phyloP scores from a whole-genome alignment of 1,140 invertebrate genomes.

The Cydia fagiglandana region DNA sequence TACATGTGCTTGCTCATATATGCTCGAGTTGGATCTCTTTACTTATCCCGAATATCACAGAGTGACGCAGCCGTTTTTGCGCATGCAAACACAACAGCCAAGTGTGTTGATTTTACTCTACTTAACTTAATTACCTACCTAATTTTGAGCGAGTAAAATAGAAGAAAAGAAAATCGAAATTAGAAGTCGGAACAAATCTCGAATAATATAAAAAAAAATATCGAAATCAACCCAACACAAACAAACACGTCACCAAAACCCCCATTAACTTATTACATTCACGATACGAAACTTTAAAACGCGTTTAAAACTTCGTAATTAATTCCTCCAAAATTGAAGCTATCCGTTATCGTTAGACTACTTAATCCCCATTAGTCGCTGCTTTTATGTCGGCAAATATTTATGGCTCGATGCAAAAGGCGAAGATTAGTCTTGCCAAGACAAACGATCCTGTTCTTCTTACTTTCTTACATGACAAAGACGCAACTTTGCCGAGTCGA shows the following conservation, averaged over 20 bases:
- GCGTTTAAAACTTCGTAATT: constrained; percentile 24
- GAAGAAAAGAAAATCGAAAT: too few relatives aligned
- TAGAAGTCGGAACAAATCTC: too few relatives aligned
- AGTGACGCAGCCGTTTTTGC: too few relatives aligned
- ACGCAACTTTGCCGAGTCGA: constrained; percentile 59
- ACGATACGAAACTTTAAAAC: neutral
- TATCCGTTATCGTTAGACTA: constrained; percentile 41
- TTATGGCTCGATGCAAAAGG: constrained; percentile 54
- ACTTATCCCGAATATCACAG: too few relatives aligned
- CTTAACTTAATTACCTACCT: too few relatives aligned
- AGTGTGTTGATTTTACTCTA: too few relatives aligned
- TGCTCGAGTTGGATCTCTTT: too few relatives aligned
- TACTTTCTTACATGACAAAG: constrained; percentile 71
- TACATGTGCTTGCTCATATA: too few relatives aligned
- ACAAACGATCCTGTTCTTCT: constrained; percentile 63
- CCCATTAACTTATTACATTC: neutral
- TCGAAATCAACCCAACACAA: neutral
- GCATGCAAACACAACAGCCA: too few relatives aligned
- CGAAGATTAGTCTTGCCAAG: constrained; percentile 50
- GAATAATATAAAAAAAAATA: neutral
- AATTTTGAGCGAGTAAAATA: too few relatives aligned
- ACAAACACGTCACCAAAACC: neutral
- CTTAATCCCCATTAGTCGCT: constrained; percentile 42
- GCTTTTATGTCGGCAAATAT: constrained; percentile 49
- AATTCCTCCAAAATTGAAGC: constrained; percentile 23